Evolutionary conservation across 2,797 vertebrate species (phyloP).

Genomic region (Mormyrops boulengeri): DNA sequence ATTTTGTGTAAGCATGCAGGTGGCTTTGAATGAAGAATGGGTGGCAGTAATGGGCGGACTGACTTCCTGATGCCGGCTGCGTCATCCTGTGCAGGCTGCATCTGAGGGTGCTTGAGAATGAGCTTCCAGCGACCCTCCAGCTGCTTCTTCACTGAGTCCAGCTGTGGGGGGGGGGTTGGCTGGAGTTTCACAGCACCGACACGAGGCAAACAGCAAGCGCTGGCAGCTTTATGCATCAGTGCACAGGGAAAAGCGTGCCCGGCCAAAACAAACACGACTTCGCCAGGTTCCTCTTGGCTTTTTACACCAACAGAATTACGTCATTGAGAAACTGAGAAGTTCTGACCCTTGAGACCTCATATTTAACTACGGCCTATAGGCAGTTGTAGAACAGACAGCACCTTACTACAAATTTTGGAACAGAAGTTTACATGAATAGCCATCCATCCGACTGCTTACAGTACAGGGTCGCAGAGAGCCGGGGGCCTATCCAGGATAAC

Average conservation of each 20-base stretch:
- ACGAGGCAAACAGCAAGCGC: neutral
- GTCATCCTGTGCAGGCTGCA: conserved; percentile 44
- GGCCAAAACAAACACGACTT: neutral
- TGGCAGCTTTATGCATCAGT: neutral
- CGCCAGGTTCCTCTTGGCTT: neutral
- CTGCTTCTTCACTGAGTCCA: conserved; percentile 68
- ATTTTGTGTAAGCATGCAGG: neutral
- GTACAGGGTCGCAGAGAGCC: neutral
- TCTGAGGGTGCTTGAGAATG: conserved; percentile 58
- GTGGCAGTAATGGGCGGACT: conserved; percentile 15
- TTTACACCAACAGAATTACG: neutral
- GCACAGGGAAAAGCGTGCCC: neutral
- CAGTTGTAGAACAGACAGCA: neutral
- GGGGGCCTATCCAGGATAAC: neutral
- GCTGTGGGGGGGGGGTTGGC: conserved; percentile 52
- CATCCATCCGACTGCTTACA: neutral
- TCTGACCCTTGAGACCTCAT: neutral
- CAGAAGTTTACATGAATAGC: neutral
- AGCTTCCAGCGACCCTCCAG: conserved; percentile 69
- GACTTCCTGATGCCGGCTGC: conserved; percentile 69
- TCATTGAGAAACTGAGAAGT: neutral
- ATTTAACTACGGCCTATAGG: neutral
- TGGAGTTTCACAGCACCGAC: neutral
- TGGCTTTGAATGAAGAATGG: neutral
- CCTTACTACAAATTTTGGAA: neutral